Evolutionary conservation across 2,113 vertebrate genomes (phyloP), one percentile per base, ranked within the genome.

Genomic region (Dromaius novaehollandiae): DNA sequence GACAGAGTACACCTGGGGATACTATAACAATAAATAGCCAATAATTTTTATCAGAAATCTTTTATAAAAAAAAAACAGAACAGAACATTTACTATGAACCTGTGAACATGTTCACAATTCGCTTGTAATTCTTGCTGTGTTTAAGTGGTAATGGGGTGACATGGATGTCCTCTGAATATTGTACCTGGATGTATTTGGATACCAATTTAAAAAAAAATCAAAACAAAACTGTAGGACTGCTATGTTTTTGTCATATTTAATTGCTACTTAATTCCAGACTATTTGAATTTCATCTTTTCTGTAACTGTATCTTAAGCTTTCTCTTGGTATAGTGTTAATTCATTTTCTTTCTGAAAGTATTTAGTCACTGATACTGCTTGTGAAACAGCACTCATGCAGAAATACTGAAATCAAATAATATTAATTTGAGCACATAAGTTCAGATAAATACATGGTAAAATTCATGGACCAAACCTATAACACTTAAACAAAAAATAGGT

Each of bases 371-470:
- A 15, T 25, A 22, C 65, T 79, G 30, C 32, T 58, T 11, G 28
- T 61, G 73, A 13, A 22, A 38, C 25, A n/a, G 64, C 6, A 22
- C 34, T 55, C 51, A 24, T 11, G 36, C 65, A 65, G 56, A 36
- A 50, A 13, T 13, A 19, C 34, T 28, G 48, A 25, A 50, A 10
- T 3, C 0, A 3, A 48, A 36, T 28, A 17, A 6, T 11, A 20
- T 11, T 51, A 26, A 18, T 58, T 12, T 18, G 58, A 58, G 42
- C 40, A 2, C 65, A 6, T 55, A 22, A 38, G 21, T 28, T 19
- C 14, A 20, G 34, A 30, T n/a, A 13, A 71, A 55, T n/a, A 21
- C 22, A 1, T 4, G 24, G n/a, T 8, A 30, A 42, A 56, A 78
- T 12, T 19, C 15, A 28, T 1, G 4, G 34, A 70, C n/a, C 18